These are phyloP conservation scores for Exocentrus adspersus DNA, from an alignment of 2,888 invertebrate genomes.

Conservation along the genomic window DNA sequence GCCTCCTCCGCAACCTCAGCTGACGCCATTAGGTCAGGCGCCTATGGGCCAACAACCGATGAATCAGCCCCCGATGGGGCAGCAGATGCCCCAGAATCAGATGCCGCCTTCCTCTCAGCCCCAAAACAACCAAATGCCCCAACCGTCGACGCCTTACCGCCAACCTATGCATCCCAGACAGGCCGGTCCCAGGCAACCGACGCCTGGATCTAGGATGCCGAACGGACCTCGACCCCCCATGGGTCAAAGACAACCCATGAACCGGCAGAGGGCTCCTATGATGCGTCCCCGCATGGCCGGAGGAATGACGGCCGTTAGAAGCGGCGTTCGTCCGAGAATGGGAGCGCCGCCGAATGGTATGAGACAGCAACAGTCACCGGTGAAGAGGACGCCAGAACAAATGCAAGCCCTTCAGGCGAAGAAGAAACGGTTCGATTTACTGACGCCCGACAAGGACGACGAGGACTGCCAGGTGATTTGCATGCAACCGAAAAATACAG, in stretches of 20 bases:
- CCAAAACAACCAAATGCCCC: slow-evolving; percentile 46
- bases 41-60: slow-evolving; percentile 56
- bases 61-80: slow-evolving; percentile 45
- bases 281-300: slow-evolving; percentile 51
- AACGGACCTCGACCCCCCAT: slow-evolving; percentile 48
- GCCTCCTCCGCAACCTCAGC: slow-evolving; percentile 57
- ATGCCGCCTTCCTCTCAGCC: slow-evolving; percentile 42
- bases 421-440: slow-evolving; percentile 71
- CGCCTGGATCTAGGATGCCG: slow-evolving; percentile 58
- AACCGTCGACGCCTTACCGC: slow-evolving; percentile 3
- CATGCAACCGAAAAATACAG: slow-evolving; percentile 77
- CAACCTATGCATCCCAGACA: slow-evolving; percentile 36
- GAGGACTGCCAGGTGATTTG: slow-evolving; percentile 81
- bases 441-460: slow-evolving; percentile 77
- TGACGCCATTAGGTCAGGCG: slow-evolving; percentile 59
- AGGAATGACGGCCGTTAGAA: slow-evolving; percentile 46
- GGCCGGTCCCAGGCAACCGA: slow-evolving; percentile 47
- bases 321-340: slow-evolving; percentile 48
- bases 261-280: slow-evolving; percentile 44
- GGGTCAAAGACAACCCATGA: slow-evolving; percentile 47
- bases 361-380: slow-evolving; percentile 39
- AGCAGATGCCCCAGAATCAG: slow-evolving; percentile 36
- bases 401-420: slow-evolving; percentile 59
- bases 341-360: slow-evolving; percentile 41
- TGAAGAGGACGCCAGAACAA: slow-evolving; percentile 59